Base-by-base conservation (phyloP, 2,797 vertebrate species). In the Peromyscus aztecus region DNA sequence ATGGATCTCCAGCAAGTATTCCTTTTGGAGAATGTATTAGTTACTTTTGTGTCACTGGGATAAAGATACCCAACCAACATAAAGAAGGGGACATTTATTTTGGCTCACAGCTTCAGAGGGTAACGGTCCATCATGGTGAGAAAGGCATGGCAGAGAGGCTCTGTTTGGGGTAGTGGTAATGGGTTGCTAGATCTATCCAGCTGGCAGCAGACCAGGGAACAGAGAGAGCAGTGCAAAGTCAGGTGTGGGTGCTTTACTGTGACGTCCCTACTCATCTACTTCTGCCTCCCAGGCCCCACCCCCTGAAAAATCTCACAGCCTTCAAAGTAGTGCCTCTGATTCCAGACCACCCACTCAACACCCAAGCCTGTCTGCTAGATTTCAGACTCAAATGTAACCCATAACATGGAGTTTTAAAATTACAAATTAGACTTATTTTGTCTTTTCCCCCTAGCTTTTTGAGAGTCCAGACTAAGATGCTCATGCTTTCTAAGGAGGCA, bases 401-500 rank as follows among this genome's bases (percentile, higher is more conserved):
- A 43, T 34, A 61, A 75, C 52, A 61, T 43, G 55, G n/a, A 75
- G 27, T 59, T 89, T 76, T 76, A 57, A 65, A 93, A 73, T 91
- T 93, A 91, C 11, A 3, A 82, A 86, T 61, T 92, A 11, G 71
- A 14, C 49, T 90, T 78, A 76, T 85, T 93, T 67, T 55, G 23
- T 82, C 12, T 34, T 77, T 91, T 85, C 69, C 10, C 2, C 84
- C 59, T 77, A 43, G 4, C 21, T 71, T 80, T 75, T 67, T 65
- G 6, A 61, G 65, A 34, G 7, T 71, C 49, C 4, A 55, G 65
- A 71, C 80, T 92, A 95, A 90, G 82, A 55, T n/a, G 49, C 65
- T 88, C 69, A 59, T 40, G 40, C 77, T 84, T 92, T 84, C 81
- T 82, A 92, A 61, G 84, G 6, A 80, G 69, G 29, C 46, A 71